Base-by-base conservation (phyloP, 2,797 vertebrate genomes). In the Gastrophryne carolinensis region DNA sequence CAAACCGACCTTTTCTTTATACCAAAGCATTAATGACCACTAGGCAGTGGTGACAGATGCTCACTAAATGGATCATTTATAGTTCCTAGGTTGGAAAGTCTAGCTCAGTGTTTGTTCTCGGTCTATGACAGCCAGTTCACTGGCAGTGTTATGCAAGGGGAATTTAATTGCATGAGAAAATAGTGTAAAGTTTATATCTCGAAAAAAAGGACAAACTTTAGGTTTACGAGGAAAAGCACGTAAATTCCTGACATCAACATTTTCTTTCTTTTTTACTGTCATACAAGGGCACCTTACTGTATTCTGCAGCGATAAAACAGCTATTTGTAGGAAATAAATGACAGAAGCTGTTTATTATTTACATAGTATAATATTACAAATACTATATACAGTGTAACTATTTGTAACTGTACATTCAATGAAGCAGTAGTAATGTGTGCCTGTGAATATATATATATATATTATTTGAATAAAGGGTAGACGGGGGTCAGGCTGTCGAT, bases 41-140 rank as follows among this genome's bases (percentile, higher is more conserved):
- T 12, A 47, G 44, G 32, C 35, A 68, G 56, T 63, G 57, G 64
- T 35, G 47, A 57, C 34, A 70, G 57, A 69, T 63, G 70, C 49
- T 15, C 32, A 50, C 30, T 29, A 15, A 52, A 21, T 19, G 2
- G 9, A 23, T 11, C 21, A 9, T 50, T 39, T 41, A 35, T 6
- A 67, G 32, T 13, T 30, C 27, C 10, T 54, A 54, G 13, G 4
- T 11, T 26, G 10, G 17, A 52, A 35, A 44, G 8, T 12, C 44
- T 9, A 24, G n/a, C 0, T 1, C 24, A 53, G 19, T 27, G 32
- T 39, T 37, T 67, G 47, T 4, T 23, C 6, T 30, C 15, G 32
- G 44, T 32, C 2, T 4, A 35, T 15, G 17, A 15, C 41, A 21
- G 19, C 5, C 13, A 35, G 21, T 12, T n/a, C 23, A 24, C 11